Evolutionary conservation across 2,797 vertebrate species (phyloP), one percentile per base, ranked within the genome.

Genomic region (Petrocephalus sullivani): DNA sequence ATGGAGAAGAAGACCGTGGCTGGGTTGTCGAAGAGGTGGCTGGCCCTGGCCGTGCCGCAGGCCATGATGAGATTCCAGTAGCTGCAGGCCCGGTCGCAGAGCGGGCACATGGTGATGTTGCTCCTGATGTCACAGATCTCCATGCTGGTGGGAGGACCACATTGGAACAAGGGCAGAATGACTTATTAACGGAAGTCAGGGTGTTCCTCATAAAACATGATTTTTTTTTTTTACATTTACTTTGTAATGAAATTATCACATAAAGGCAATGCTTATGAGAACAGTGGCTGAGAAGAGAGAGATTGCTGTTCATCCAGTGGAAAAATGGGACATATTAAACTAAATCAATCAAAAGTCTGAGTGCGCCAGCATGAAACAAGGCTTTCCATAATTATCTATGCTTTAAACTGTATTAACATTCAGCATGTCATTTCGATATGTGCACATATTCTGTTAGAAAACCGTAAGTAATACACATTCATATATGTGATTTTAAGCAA

Each of bases 1-100:
- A 99, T 94, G 0, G 98, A 99, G 95, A 99, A 99, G 96, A 99
- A 99, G 89, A 99, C 98, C 0, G 98, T 99, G 88, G 98, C 97
- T 0, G 98, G 98, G 93, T 99, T 99, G 95, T 99, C 98, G 0
- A 99, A 99, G 81, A 99, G 96, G 92, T 99, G 98, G 90, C 98
- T 99, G 14, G 98, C 98, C 0, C 98, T 95, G 58, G 98, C 97
- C 0, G 98, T 99, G 14, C 96, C 97, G 56, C 98, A 99, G 0
- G 98, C 97, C 0, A 96, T 97, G 87, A 96, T 97, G 88, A 99
- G 97, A 89, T 96, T 97, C 98, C 98, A 99, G 96, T 98, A 99
- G 91, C 96, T 97, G 93, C 98, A 99, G 0, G 97, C 98, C 89
- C 91, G 93, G 94, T 99, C 98, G 83, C 98, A 99, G 54, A 98